A percentile compares a stretch with the other conserved stretches of the same genome.
Evolutionary conservation across 2,113 vertebrate species (phyloP).

Genomic region (Aspiorhynchus laticeps): DNA sequence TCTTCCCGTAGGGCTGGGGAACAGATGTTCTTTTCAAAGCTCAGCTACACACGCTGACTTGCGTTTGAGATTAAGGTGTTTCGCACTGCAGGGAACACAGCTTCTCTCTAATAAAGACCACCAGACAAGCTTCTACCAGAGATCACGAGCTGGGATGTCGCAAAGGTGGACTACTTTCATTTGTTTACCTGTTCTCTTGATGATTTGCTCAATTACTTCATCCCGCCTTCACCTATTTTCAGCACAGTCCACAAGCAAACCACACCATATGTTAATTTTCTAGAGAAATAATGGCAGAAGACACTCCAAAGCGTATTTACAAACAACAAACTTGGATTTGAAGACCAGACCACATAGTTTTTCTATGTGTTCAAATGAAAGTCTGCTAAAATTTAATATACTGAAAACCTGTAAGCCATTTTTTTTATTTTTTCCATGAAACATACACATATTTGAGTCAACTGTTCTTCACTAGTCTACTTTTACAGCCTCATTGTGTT

Average conservation of each 20-base stretch:
- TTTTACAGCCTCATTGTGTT: no score
- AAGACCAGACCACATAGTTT: background rate
- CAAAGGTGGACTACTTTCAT: background rate
- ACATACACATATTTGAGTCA: background rate
- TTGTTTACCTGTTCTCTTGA: constrained; percentile 18
- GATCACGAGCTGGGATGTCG: background rate
- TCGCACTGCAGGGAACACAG: constrained; percentile 10
- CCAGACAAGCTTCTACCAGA: constrained; percentile 17
- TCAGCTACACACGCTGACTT: constrained; percentile 12
- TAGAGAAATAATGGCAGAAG: background rate
- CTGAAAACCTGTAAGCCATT: background rate
- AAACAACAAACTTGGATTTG: background rate
- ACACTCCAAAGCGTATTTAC: background rate
- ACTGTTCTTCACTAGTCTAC: background rate
- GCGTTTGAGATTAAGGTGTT: constrained; percentile 38
- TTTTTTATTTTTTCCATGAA: background rate
- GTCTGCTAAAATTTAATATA: background rate
- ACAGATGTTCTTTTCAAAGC: constrained; percentile 32
- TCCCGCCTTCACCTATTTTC: background rate
- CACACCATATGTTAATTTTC: background rate
- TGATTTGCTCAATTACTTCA: background rate
- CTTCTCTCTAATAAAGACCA: constrained; percentile 16
- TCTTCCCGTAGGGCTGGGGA: background rate
- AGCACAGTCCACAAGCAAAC: background rate
- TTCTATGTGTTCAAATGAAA: background rate